Evolutionary conservation across 92 coral and sea anemone genomes (phyloP), one percentile per base, ranked within the genome.

Genomic region (Phymanthus crucifer): DNA sequence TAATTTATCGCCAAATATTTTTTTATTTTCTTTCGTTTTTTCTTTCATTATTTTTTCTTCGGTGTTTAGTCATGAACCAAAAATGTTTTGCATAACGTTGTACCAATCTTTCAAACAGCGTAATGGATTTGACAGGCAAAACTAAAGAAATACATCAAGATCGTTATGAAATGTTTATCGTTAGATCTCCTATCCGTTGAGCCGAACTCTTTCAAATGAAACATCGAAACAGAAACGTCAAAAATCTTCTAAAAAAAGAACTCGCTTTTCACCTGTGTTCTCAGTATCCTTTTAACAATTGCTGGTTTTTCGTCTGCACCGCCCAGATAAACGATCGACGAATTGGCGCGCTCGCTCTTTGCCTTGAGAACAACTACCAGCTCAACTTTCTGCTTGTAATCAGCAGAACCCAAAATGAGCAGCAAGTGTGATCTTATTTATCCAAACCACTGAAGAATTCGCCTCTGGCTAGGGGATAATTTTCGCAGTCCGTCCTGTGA

Each of bases 171-270:
- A 35, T 0, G 0, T 56, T 76, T 74, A 74, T 74, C 78, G 27
- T 19, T 8, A 23, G 61, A 76, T 76, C 80, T 76, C 31, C 58
- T 71, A 57, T 76, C 80, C 71, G 71, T 57, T 57, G 34, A 76
- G 35, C n/a, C 17, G 78, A 76, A 58, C 80, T 76, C 80, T 66
- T 57, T 61, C 33, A 57, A 76, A 76, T 76, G 80, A 76, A 76
- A 76, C 80, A 76, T 76, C 80, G 80, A 76, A 58, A 76, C 80
- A 76, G 80, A 76, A 76, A 76, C 31, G 80, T 54, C 80, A 76
- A 76, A 36, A 54, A 76, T 33, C 24, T 23, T n/a, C 32, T 12
- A 61, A 76, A 58, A 58, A 56, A 75, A 61, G 66, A n/a, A 57
- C 10, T 27, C 34, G 29, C 61, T 0, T 34, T 76, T 76, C 80